A percentile compares a stretch with the other conserved stretches of the same genome.
phyloP scores from a whole-genome alignment of 1,140 invertebrate genomes.

The Drosophila tropicalis region DNA sequence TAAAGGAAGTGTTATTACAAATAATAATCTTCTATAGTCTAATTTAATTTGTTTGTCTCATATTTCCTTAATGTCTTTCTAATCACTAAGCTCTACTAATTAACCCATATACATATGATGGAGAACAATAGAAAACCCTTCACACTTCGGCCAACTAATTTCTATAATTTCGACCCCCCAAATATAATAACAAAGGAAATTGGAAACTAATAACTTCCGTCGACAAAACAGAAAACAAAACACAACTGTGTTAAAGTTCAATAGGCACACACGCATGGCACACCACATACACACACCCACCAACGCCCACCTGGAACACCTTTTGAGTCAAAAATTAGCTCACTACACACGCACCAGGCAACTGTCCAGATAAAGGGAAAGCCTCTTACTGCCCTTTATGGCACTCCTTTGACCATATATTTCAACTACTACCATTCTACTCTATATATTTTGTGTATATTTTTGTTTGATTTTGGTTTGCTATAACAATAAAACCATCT shows the following conservation, averaged over 20 bases:
- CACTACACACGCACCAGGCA: conserved; percentile 51
- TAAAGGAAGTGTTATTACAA: too few relatives aligned
- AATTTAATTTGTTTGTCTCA: too few relatives aligned
- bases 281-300: conserved; percentile 6
- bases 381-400: not conserved
- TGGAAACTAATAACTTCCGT: conserved; percentile 73
- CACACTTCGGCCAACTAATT: conserved; percentile 41
- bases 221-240: conserved; percentile 54
- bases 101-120: conserved; percentile 30
- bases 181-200: conserved; percentile 48
- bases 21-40: too few relatives aligned
- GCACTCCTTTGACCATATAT: not conserved
- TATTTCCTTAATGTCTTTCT: conserved; percentile 3
- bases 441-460: conserved; percentile 19
- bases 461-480: conserved; percentile 23
- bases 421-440: not conserved
- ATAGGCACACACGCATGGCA: conserved; percentile 56
- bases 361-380: not conserved
- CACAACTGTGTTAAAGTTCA: conserved; percentile 64
- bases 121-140: conserved; percentile 19
- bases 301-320: conserved; percentile 31
- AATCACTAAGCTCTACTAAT: conserved; percentile 35
- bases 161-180: conserved; percentile 16
- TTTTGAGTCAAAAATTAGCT: conserved; percentile 27
- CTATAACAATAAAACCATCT: conserved; percentile 52